Base-by-base conservation (phyloP, 1,140 invertebrate species). In the Cylas formicarius region DNA sequence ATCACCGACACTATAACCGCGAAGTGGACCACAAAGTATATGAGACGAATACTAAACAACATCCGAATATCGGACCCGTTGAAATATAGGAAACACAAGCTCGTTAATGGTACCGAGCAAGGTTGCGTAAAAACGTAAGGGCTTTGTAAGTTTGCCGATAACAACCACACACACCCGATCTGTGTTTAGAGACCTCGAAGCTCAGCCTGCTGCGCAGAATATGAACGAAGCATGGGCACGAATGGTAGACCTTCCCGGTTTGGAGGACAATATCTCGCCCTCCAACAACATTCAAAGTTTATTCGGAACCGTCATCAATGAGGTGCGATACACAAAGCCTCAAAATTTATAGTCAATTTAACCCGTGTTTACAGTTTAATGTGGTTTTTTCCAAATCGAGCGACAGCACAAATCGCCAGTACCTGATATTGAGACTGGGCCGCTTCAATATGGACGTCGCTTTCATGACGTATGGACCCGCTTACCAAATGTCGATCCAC, bases 211-310 rank as follows among this genome's bases (percentile, higher is more conserved):
- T n/a, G n/a, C n/a, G n/a, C n/a, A n/a, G n/a, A n/a, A 63, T 41
- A 60, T 62, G 50, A 63, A 65, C 44, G 84, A 87, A 59, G 72
- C 80, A 29, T 84, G 81, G 74, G 81, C 82, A 2, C 71, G 81
- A 29, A 78, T 75, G 11, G 76, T 86, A 1, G 82, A 86, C 60
- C 71, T 87, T 18, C 85, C 84, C 11, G 82, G 86, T 6, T 85
- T 90, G 51, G 86, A 90, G 59, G 87, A 90, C 55, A 88, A 86
- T 56, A 76, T 86, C 2, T 89, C 86, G 0, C 79, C 81, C 0
- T 78, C 75, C 50, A 90, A 89, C 63, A 76, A 72, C 39, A 84
- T 89, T 31, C 76, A 74, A 44, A 71, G 81, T 13, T 69, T 88
- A 28, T 69, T 85, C 36, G 70, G 86, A 51, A 77, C 87, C 55